Evolutionary conservation across 2,113 vertebrate genomes (phyloP).

Genomic region (Pomatostomus ruficeps): DNA sequence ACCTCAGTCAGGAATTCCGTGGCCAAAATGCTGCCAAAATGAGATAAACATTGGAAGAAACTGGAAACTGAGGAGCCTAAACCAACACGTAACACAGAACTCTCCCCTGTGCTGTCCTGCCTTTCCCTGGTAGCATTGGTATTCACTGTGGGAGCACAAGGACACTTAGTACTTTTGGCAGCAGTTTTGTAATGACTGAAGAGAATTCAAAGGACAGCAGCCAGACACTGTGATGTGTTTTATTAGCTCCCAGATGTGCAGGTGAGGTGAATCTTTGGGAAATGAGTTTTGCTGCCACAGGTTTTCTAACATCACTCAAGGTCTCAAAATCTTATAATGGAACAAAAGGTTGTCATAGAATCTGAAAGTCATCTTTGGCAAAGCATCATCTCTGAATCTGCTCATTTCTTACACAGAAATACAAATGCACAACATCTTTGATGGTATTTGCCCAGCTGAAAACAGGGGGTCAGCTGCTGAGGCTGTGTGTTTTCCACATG

Average conservation of each 20-base stretch:
- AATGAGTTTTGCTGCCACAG: neutral
- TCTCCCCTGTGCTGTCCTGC: neutral
- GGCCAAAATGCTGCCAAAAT: neutral
- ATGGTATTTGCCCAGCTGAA: conserved; percentile 14
- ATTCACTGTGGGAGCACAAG: conserved; percentile 35
- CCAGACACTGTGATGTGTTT: conserved; percentile 41
- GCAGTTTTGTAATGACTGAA: conserved; percentile 43
- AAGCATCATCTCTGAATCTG: neutral
- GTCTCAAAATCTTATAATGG: conserved; percentile 6
- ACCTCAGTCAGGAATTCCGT: neutral
- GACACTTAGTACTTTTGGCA: conserved; percentile 49
- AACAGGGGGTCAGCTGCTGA: neutral
- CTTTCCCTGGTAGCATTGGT: neutral
- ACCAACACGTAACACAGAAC: neutral
- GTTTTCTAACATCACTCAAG: conserved; percentile 8
- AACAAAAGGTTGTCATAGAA: neutral
- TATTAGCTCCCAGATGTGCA: conserved; percentile 63
- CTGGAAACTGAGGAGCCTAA: neutral
- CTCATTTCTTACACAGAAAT: neutral
- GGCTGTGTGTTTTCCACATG: neutral
- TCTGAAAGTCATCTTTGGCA: neutral
- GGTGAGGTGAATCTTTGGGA: conserved; percentile 47
- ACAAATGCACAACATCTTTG: neutral
- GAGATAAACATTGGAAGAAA: neutral
- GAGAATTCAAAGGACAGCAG: conserved; percentile 36